Conservation (phyloP, 2,113 vertebrate genomes). For the Sylvicapra grimmia region DNA sequence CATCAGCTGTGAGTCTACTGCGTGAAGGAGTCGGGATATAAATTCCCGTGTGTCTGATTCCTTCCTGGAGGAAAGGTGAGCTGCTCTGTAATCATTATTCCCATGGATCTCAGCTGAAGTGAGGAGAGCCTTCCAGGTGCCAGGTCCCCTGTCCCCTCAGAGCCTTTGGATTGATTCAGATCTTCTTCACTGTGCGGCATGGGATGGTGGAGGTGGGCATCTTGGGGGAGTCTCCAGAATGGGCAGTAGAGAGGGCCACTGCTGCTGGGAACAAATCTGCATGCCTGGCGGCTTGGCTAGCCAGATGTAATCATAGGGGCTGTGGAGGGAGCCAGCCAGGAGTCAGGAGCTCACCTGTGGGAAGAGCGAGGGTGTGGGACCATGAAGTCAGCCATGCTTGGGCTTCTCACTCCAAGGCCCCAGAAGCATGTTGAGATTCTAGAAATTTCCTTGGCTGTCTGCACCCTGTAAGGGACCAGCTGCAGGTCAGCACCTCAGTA, state of each 20-base stretch:
- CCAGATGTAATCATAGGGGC: neutral
- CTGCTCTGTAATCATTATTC: neutral
- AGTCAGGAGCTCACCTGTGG: neutral
- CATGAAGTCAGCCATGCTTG: neutral
- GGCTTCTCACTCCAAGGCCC: neutral
- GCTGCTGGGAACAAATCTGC: neutral
- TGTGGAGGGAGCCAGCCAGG: neutral
- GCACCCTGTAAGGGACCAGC: neutral
- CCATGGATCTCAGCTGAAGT: neutral
- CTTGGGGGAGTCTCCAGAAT: neutral
- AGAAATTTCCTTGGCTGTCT: neutral
- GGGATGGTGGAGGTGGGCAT: neutral
- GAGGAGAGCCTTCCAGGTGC: neutral
- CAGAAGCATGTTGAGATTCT: neutral
- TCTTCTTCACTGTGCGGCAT: neutral
- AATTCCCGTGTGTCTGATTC: neutral
- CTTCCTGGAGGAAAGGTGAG: neutral
- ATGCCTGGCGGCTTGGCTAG: neutral
- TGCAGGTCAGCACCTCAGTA: neutral
- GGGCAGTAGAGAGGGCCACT: neutral
- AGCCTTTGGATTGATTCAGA: neutral
- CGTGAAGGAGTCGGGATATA: neutral
- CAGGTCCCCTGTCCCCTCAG: neutral
- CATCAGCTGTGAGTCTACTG: neutral
- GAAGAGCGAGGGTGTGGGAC: neutral